Conservation (phyloP, 2,797 vertebrate species). For the Anguilla marmorata region DNA sequence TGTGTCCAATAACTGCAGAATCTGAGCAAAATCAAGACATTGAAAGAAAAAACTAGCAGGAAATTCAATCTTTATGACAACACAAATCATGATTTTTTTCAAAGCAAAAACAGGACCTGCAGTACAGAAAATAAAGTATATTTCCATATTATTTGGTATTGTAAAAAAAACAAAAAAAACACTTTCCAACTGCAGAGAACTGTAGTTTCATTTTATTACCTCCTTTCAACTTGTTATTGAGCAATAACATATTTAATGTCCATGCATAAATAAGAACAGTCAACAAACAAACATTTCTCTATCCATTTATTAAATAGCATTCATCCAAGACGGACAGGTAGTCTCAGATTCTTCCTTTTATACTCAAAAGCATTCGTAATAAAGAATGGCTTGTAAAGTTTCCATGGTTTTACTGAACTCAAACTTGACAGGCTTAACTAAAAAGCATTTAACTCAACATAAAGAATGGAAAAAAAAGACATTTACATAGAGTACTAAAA, state of each 20-base stretch:
- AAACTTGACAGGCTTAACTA: constrained; percentile 82
- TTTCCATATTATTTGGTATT: too few species aligned
- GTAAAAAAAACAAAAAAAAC: too few species aligned
- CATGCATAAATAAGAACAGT: background rate
- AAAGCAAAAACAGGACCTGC: background rate
- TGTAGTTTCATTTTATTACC: too few species aligned
- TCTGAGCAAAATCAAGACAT: too few species aligned
- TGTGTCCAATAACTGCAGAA: too few species aligned
- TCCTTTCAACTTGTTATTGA: background rate
- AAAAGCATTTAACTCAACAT: constrained; percentile 71
- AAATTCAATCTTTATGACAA: too few species aligned
- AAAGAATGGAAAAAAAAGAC: constrained; percentile 71
- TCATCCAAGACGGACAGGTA: constrained; percentile 81
- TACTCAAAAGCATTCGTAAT: constrained; percentile 87
- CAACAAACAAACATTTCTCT: constrained; percentile 50
- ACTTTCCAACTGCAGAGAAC: too few species aligned
- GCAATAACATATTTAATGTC: background rate
- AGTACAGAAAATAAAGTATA: background rate
- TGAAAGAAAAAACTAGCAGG: too few species aligned
- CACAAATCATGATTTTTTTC: background rate
- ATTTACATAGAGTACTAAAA: constrained; percentile 81
- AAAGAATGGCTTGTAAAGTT: constrained; percentile 99
- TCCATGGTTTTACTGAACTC: constrained; percentile 96
- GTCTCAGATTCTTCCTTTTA: constrained; percentile 79
- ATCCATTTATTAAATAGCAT: constrained; percentile 97